A percentile compares a stretch with the other conserved stretches of the same genome.
Evolutionary conservation across 2,888 invertebrate species (phyloP).

Genomic region (Pristionchus entomophagus): DNA sequence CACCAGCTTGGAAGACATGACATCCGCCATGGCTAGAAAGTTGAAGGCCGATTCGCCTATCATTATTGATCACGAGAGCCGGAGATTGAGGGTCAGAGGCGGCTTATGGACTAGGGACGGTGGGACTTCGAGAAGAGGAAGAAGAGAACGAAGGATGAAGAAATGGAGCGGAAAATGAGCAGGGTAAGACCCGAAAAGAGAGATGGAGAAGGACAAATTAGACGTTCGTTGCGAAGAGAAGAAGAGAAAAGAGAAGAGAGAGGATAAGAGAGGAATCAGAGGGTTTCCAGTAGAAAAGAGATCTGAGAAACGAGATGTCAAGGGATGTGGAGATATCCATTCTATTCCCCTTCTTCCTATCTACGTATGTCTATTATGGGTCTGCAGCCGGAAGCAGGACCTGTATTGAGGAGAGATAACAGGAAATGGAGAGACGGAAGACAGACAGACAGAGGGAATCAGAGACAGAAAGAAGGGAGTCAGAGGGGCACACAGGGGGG

Average conservation of each 20-base stretch:
- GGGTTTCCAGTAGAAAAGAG: too few species aligned
- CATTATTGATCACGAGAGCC: constrained; percentile 7
- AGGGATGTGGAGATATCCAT: not conserved
- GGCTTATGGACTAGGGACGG: not conserved
- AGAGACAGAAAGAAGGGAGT: not conserved
- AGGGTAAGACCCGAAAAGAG: constrained; percentile 30
- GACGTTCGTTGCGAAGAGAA: not conserved
- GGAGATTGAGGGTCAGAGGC: not conserved
- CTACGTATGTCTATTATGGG: constrained; percentile 17
- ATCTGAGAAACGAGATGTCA: not conserved
- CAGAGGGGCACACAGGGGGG: not conserved
- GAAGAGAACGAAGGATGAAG: constrained; percentile 18
- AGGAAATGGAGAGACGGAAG: not conserved
- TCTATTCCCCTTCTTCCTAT: not conserved
- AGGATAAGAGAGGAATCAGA: not conserved
- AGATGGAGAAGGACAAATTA: constrained; percentile 11
- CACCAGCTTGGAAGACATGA: not conserved
- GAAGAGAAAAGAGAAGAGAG: not conserved
- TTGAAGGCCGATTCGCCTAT: constrained; percentile 43
- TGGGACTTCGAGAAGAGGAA: not conserved
- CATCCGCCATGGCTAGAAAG: constrained; percentile 7
- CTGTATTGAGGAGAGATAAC: not conserved
- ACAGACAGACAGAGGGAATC: not conserved
- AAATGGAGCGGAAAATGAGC: constrained; percentile 23
- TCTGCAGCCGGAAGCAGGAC: not conserved